These are phyloP conservation scores for Zosterops hypoxanthus DNA, from an alignment of 2,113 vertebrate genomes.

Conservation along the genomic window DNA sequence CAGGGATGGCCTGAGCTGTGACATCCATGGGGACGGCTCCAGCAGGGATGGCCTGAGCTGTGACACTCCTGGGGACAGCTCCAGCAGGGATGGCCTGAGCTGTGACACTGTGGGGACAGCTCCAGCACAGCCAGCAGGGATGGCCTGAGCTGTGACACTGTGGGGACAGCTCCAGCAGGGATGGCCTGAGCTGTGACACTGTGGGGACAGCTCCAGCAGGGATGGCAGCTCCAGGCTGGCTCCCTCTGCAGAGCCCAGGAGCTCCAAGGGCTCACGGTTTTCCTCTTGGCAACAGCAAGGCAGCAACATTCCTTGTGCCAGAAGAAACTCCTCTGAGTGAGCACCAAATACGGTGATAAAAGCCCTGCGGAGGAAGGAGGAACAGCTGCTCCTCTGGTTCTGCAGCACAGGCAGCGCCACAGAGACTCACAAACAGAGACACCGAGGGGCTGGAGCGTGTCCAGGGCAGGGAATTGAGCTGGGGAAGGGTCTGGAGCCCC, in stretches of 20 bases:
- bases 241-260: background rate
- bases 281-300: background rate
- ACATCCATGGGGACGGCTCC: too few relatives aligned
- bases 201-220: background rate
- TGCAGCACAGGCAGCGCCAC: accelerated
- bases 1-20: too few relatives aligned
- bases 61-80: accelerated
- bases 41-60: too few relatives aligned
- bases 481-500: background rate
- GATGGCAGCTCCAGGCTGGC: accelerated
- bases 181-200: background rate
- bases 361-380: background rate
- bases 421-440: background rate
- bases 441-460: accelerated
- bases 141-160: too few relatives aligned
- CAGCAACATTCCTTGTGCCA: accelerated
- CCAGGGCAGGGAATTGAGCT: background rate
- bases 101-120: too few relatives aligned
- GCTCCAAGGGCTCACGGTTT: background rate
- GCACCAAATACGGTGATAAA: background rate
- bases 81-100: background rate
- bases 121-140: too few relatives aligned
- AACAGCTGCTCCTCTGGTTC: background rate
- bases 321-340: background rate
- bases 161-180: too few relatives aligned